Percentiles rank a stretch among this genome's conserved stretches.
Conservation (phyloP, 2,888 invertebrate genomes). For the Schizotus pectinicornis region DNA sequence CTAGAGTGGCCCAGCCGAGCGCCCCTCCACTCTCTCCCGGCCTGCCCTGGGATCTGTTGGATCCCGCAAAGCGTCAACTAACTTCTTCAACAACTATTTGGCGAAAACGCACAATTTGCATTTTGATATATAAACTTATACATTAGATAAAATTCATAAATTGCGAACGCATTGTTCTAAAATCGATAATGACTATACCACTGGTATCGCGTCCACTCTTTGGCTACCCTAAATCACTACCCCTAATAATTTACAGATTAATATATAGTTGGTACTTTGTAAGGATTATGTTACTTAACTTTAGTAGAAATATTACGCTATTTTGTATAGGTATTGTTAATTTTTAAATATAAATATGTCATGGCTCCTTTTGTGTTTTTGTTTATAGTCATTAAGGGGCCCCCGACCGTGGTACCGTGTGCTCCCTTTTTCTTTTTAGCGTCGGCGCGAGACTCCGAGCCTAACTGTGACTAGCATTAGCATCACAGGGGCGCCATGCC, state of each 20-base stretch:
- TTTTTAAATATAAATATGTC: conserved; percentile 54
- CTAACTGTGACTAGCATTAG: conserved; percentile 52
- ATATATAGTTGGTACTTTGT: conserved; percentile 71
- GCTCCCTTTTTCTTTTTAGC: conserved; percentile 29
- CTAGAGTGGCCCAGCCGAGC: conserved; percentile 58
- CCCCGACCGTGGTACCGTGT: conserved; percentile 33
- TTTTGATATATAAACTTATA: conserved; percentile 56
- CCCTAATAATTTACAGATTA: conserved; percentile 58
- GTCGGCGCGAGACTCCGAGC: conserved; percentile 37
- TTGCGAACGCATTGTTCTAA: conserved; percentile 56
- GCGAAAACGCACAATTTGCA: conserved; percentile 56
- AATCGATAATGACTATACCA: conserved; percentile 52
- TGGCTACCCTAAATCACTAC: conserved; percentile 47
- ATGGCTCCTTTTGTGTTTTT: conserved; percentile 49
- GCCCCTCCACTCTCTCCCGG: conserved; percentile 42
- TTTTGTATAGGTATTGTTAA: conserved; percentile 53
- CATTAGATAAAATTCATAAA: conserved; percentile 58
- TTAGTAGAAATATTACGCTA: conserved; percentile 58
- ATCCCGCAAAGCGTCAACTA: conserved; percentile 57
- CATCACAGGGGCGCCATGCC: conserved; percentile 51
- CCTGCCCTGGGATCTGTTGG: conserved; percentile 34
- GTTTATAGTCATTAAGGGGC: conserved; percentile 35
- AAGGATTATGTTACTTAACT: conserved; percentile 58
- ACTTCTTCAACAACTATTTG: conserved; percentile 58
- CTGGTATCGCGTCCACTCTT: conserved; percentile 44